These are phyloP conservation scores for Leucoraja ocellata DNA, from an alignment of 2,797 vertebrate species.

Conservation along the genomic window DNA sequence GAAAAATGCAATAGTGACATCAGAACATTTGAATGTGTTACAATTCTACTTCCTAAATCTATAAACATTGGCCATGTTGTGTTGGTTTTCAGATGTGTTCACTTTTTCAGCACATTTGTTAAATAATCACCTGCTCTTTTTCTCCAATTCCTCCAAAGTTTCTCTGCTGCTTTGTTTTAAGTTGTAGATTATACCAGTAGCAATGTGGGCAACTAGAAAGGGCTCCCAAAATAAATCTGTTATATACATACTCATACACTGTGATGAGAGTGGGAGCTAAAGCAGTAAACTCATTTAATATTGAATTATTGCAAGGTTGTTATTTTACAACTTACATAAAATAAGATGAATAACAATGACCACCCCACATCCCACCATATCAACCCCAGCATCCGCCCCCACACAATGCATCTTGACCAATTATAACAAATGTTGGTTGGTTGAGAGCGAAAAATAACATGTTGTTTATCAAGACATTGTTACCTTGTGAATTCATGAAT, in stretches of 20 bases:
- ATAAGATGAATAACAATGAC: not conserved
- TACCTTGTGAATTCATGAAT: not conserved
- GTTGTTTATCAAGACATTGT: not conserved
- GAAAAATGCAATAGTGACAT: not conserved
- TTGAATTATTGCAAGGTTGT: not conserved
- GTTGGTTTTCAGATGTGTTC: not conserved
- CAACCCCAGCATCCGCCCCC: not conserved
- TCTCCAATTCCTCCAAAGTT: not conserved
- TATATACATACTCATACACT: not conserved
- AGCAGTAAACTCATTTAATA: not conserved
- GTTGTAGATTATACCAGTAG: not conserved
- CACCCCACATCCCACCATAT: not conserved
- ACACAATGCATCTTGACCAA: not conserved
- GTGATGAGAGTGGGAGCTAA: not conserved
- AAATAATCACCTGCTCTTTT: not conserved
- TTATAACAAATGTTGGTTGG: not conserved
- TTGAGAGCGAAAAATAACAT: not conserved
- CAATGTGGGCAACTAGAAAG: not conserved
- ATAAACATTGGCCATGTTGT: not conserved
- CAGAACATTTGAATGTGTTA: slow-evolving; percentile 6
- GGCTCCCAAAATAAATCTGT: not conserved
- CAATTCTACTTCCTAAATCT: slow-evolving; percentile 8
- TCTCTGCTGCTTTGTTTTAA: not conserved
- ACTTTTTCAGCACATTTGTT: not conserved
- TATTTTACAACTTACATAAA: not conserved